Percentiles rank a stretch among this genome's conserved stretches.
Evolutionary conservation across 2,797 vertebrate genomes (phyloP).

Genomic region (Rhinogobio ventralis): DNA sequence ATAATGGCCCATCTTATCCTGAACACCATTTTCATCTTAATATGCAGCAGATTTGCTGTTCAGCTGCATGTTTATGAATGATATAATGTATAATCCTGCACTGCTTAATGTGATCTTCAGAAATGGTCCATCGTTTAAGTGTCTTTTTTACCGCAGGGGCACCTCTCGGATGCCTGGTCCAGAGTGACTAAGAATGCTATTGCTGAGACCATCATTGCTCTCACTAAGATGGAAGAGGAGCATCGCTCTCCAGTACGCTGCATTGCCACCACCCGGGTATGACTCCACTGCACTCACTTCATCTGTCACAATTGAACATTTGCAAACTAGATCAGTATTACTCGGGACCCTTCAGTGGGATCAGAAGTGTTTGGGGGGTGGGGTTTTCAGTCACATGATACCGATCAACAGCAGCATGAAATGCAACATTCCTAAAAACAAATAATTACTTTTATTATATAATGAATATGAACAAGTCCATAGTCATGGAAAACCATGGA

Average conservation of each 20-base stretch:
- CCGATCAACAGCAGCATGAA: background rate
- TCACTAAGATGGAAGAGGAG: slow-evolving; percentile 99
- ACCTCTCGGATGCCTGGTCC: slow-evolving; percentile 98
- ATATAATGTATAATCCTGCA: background rate
- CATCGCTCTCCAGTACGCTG: slow-evolving; percentile 95
- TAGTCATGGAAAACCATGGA: background rate
- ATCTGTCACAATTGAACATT: slow-evolving; percentile 23
- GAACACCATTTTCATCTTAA: background rate
- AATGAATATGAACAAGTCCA: background rate
- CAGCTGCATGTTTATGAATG: background rate
- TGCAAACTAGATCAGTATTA: slow-evolving; percentile 24
- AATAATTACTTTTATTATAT: background rate
- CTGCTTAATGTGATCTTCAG: background rate
- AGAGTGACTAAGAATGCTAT: slow-evolving; percentile 99
- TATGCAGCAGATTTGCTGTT: background rate
- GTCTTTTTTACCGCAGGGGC: slow-evolving; percentile 81
- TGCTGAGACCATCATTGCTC: slow-evolving; percentile 98
- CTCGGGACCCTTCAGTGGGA: slow-evolving; percentile 12
- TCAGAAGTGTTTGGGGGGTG: background rate
- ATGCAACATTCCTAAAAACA: background rate
- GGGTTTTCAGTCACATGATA: background rate
- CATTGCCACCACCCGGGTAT: slow-evolving; percentile 96
- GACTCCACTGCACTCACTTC: slow-evolving; percentile 38
- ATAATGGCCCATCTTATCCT: background rate
- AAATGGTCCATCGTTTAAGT: background rate